Evolutionary conservation across 2,113 vertebrate genomes (phyloP), one percentile per base, ranked within the genome.

Genomic region (Smithornis capensis): DNA sequence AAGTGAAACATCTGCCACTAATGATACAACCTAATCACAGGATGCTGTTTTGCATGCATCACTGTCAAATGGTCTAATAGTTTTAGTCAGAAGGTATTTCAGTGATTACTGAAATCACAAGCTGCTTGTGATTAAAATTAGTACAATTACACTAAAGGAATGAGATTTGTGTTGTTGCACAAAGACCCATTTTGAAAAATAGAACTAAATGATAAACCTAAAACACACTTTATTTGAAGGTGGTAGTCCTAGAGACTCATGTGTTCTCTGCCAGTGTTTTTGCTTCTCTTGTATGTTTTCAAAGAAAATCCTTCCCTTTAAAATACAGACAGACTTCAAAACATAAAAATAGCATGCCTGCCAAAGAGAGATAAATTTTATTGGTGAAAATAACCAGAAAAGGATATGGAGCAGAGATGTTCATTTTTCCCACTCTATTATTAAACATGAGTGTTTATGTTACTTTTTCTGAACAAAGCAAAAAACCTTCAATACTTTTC

Each of bases 21-120:
- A 79, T 64, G 75, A 91, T 74, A 89, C 33, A 80, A 42, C 40
- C 87, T 87, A 64, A 95, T 87, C 92, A 87, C 75, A 80, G 68
- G 70, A 77, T 74, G 80, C 65, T 63, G 35, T 76, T 83, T 69
- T 88, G 71, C 70, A 73, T 78, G 81, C 53, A 74, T 92, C 80
- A 59, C 69, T 89, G 69, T 94, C 76, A 94, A 89, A 74, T 77
- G 69, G 37, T 89, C 37, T 80, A 83, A 83, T 45, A 65, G 81
- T 80, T 83, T 53, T 55, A 92, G 71, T 80, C 87, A 81, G 64
- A 92, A 75, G 45, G 53, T 80, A 90, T 86, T 88, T 81, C 31
- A 60, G 68, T 28, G 42, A 81, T 86, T 86, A 57, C 60, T 42
- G 60, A 63, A 63, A 63, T 63, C 60, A 63, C 65, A 81, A 90